Conservation (phyloP, 1,140 invertebrate species). For the Ruditapes philippinarum region DNA sequence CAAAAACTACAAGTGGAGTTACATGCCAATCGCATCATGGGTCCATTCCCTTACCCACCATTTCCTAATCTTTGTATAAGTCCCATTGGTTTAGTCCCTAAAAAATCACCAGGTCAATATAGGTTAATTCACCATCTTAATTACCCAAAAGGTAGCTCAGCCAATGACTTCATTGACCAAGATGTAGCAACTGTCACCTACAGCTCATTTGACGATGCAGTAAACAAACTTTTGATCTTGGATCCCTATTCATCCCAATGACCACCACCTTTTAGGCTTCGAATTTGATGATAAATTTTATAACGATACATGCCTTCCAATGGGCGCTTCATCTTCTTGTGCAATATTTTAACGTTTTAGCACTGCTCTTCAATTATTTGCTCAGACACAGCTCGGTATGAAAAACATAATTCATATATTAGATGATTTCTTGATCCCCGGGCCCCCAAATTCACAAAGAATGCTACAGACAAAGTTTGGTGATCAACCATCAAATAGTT, state of each 20-base stretch:
- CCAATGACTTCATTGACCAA: slow-evolving; percentile 24
- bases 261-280: slow-evolving; percentile 37
- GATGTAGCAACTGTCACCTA: background rate
- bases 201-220: slow-evolving; percentile 22
- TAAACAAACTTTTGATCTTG: background rate
- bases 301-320: background rate
- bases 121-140: slow-evolving; percentile 28
- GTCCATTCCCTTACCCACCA: background rate
- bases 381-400: background rate
- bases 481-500: too few relatives aligned
- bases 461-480: too few relatives aligned
- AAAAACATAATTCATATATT: slow-evolving; percentile 31
- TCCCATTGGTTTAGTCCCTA: slow-evolving; percentile 16
- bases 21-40: background rate
- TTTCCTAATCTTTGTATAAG: slow-evolving; percentile 1
- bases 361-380: slow-evolving; percentile 43
- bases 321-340: slow-evolving; percentile 39
- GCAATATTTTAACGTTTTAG: slow-evolving; percentile 65
- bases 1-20: background rate
- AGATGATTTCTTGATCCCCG: slow-evolving; percentile 21
- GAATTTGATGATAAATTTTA: slow-evolving; percentile 13
- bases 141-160: background rate
- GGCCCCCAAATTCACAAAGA: too few relatives aligned
- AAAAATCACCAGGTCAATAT: slow-evolving; percentile 17
- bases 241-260: slow-evolving; percentile 9